Base-by-base conservation (phyloP, 2,888 invertebrate genomes). In the Pomacea canaliculata region DNA sequence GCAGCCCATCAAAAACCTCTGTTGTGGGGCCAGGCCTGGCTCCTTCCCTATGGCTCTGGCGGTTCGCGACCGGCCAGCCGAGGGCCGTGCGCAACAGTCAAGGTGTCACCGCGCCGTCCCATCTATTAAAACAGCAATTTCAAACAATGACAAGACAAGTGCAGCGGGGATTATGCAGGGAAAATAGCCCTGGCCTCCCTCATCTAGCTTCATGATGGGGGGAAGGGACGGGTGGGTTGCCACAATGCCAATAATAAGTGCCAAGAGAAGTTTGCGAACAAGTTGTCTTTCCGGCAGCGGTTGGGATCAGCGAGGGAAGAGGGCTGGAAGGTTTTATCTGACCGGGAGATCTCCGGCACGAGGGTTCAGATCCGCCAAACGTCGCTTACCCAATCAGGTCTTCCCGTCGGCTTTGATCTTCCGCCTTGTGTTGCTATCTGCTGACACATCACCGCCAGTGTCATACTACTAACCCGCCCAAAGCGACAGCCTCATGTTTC, bases 101-200 rank as follows among this genome's bases (percentile, higher is more conserved):
- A 46, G 49, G 62, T 59, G 62, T 69, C 69, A 60, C n/a, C 27
- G 27, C 49, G 37, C 23, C 60, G 73, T 69, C 68, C 46, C 69
- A 56, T 74, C 74, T 67, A 74, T 74, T 74, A 74, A 74, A 74
- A 74, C 74, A 74, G 62, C 74, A 74, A 74, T 74, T 74, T 74
- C 74, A 67, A 69, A 74, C 74, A 74, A 74, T 74, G 74, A 74
- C 74, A 74, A 74, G 74, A 74, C 74, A 74, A 74, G 74, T 74
- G 74, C 74, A 74, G 74, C 59, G 49, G 69, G 74, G 56, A 67
- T 74, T 67, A 48, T 62, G 37, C 51, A 37, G 68, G 73, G 67
- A 66, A 60, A 59, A 46, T n/a, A 23, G 23, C 68, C 63, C 60
- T 48, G 74, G 68, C 69, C 69, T 56, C 60, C 69, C 68, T 69